Conservation (phyloP, 2,113 vertebrate species). For the Mobula hypostoma region DNA sequence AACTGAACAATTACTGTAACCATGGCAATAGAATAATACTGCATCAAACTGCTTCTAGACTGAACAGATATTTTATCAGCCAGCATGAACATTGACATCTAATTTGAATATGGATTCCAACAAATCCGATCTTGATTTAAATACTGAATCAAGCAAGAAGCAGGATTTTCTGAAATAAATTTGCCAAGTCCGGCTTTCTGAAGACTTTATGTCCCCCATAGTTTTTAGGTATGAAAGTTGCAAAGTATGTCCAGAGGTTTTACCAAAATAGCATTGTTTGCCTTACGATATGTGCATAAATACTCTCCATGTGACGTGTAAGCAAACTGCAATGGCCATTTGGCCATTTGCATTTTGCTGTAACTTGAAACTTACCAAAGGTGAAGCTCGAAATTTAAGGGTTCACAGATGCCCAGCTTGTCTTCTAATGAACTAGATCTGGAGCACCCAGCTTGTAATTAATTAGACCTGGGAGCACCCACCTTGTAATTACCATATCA, state of each 20-base stretch:
- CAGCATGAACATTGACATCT: neutral
- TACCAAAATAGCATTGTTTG: neutral
- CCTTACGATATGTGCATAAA: no score
- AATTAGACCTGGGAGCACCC: no score
- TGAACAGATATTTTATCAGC: neutral
- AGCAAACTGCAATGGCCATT: no score
- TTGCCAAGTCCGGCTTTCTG: neutral
- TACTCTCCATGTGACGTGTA: neutral
- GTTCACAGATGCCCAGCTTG: no score
- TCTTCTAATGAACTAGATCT: no score
- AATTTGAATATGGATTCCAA: neutral
- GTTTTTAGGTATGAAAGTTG: neutral
- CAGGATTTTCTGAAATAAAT: neutral
- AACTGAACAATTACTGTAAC: neutral
- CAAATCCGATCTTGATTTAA: neutral
- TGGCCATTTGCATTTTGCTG: no score
- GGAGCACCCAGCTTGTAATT: no score
- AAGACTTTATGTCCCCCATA: neutral
- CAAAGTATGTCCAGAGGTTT: neutral
- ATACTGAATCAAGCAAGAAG: neutral
- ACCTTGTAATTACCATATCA: no score
- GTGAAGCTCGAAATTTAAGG: neutral
- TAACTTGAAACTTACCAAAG: neutral
- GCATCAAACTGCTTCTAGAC: neutral
- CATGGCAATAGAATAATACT: neutral